Conservation (phyloP, 92 coral and sea anemone genomes). For the Phenganax marumi region DNA sequence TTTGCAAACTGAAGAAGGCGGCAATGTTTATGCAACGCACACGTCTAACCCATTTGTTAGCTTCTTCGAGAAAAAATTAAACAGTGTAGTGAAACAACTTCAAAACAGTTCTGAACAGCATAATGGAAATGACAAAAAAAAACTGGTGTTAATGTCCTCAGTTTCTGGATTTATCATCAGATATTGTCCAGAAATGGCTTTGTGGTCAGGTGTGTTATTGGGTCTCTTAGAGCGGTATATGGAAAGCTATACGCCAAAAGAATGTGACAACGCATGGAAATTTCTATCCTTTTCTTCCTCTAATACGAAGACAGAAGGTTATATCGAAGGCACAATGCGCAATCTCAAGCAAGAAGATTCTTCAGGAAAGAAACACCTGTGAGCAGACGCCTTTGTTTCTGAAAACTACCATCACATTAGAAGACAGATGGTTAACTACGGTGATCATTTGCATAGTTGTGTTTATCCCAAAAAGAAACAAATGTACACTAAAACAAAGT, state of each 20-base stretch:
- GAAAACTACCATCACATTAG: conserved; percentile 25
- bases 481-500: background rate
- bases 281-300: conserved; percentile 5
- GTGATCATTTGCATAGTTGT: conserved; percentile 20
- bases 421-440: conserved; percentile 42
- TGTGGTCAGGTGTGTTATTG: conserved; percentile 18
- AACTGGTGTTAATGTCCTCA: background rate
- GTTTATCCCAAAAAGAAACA: background rate
- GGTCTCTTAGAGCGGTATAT: background rate
- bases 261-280: too few relatives aligned
- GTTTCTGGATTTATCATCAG: background rate
- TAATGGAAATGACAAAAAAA: too few relatives aligned
- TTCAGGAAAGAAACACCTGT: conserved; percentile 38
- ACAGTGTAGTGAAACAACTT: too few relatives aligned
- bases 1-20: background rate
- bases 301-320: conserved; percentile 44
- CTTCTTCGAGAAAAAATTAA: too few relatives aligned
- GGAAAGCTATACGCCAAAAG: too few relatives aligned
- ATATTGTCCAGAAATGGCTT: background rate
- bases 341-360: conserved; percentile 40
- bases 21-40: background rate
- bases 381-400: conserved; percentile 53
- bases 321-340: conserved; percentile 42
- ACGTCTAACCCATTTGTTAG: too few relatives aligned
- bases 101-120: background rate